Percentiles rank a stretch among this genome's conserved stretches.
These are phyloP conservation scores for Eupithecia insigniata DNA, from an alignment of 2,888 invertebrate species.

Conservation along the genomic window DNA sequence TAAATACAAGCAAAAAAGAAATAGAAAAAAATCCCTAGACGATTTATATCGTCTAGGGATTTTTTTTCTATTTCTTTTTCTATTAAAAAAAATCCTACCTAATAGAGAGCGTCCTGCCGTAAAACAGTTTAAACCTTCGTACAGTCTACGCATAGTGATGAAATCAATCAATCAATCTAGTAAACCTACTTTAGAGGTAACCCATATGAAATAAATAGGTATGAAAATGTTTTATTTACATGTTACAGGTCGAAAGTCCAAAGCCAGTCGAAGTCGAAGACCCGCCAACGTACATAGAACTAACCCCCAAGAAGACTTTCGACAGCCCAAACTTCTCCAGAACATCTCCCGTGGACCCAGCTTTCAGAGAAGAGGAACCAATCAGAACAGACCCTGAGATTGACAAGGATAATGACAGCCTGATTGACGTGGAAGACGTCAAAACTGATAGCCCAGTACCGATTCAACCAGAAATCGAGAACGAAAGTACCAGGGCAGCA, in stretches of 20 bases:
- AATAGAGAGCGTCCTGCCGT: too few species aligned
- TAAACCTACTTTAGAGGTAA: background rate
- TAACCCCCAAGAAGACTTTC: constrained; percentile 73
- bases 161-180: too few species aligned
- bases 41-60: too few species aligned
- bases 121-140: too few species aligned
- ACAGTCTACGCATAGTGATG: too few species aligned
- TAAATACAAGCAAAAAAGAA: too few species aligned
- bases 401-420: constrained; percentile 75
- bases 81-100: too few species aligned
- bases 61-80: too few species aligned
- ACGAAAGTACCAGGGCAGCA: constrained; percentile 62
- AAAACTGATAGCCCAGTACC: constrained; percentile 66
- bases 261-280: constrained; percentile 69
- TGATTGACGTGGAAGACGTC: constrained; percentile 81
- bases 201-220: background rate
- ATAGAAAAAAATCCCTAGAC: too few species aligned
- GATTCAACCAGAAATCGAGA: constrained; percentile 33
- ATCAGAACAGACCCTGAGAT: constrained; percentile 78
- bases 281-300: constrained; percentile 78
- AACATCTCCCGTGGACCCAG: constrained; percentile 70
- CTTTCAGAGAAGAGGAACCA: constrained; percentile 74
- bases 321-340: constrained; percentile 61
- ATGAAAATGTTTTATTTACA: background rate
- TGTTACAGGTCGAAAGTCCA: constrained; percentile 64